Percentiles rank a stretch among this genome's conserved stretches.
Evolutionary conservation across 2,113 vertebrate genomes (phyloP).

Genomic region (Dasyornis broadbenti): DNA sequence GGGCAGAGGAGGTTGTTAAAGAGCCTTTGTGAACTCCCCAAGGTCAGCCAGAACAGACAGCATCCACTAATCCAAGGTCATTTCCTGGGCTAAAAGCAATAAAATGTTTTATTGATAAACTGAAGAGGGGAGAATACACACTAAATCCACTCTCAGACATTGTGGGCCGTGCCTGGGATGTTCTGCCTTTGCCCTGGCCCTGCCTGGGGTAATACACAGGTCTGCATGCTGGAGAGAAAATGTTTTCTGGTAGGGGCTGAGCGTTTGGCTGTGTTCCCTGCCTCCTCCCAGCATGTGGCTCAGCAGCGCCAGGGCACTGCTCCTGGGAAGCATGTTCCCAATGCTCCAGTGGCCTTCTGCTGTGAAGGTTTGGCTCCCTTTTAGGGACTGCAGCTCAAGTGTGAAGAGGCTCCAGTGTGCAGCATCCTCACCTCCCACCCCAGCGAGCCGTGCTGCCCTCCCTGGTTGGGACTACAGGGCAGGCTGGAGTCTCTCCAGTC

Average conservation of each 20-base stretch:
- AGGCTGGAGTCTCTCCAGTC: not conserved
- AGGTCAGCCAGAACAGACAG: conserved; percentile 80
- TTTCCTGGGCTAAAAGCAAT: conserved; percentile 85
- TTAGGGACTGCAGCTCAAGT: not conserved
- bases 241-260: not conserved
- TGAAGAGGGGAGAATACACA: conserved; percentile 31
- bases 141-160: conserved; percentile 6
- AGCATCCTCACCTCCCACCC: not conserved
- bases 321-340: not conserved
- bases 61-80: conserved; percentile 81
- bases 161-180: not conserved
- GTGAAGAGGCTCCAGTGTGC: not conserved
- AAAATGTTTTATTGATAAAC: conserved; percentile 91
- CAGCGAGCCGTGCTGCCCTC: not conserved
- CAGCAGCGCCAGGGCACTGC: not conserved
- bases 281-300: not conserved
- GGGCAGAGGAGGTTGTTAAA: conserved; percentile 50
- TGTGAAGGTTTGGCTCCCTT: conserved; percentile 9
- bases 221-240: not conserved
- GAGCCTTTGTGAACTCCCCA: conserved; percentile 76
- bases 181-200: not conserved
- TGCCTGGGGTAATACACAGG: not conserved
- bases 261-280: not conserved
- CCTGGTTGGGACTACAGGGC: not conserved
- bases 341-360: not conserved